Evolutionary conservation across 1,140 invertebrate species (phyloP).

Genomic region (Drosophila lini): DNA sequence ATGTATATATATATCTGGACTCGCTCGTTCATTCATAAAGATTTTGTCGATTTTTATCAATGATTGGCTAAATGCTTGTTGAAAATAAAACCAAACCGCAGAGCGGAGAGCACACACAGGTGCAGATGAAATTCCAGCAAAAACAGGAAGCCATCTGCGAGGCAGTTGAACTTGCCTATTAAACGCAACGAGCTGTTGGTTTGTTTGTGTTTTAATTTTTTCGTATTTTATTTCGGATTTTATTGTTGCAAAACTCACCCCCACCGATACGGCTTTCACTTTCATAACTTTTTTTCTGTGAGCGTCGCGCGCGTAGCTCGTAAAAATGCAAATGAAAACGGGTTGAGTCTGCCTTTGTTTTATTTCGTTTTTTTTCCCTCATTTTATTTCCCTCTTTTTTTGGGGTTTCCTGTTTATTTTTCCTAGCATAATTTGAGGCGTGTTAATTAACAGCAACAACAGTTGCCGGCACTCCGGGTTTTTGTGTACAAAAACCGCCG

Average conservation of each 20-base stretch:
- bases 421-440: constrained; percentile 68
- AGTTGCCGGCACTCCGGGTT: neutral
- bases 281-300: constrained; percentile 64
- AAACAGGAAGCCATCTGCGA: constrained; percentile 28
- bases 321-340: constrained; percentile 73
- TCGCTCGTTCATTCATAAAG: constrained; percentile 72
- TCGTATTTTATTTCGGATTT: constrained; percentile 65
- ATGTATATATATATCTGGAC: constrained; percentile 7
- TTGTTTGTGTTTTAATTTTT: constrained; percentile 62
- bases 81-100: constrained; percentile 63
- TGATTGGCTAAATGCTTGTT: constrained; percentile 78
- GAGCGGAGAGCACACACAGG: constrained; percentile 27
- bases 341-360: constrained; percentile 26
- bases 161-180: constrained; percentile 31
- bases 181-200: constrained; percentile 32
- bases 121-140: constrained; percentile 42
- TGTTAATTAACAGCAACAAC: constrained; percentile 49
- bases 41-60: constrained; percentile 80
- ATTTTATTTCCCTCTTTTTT: constrained; percentile 13
- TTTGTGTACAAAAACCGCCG: constrained; percentile 21
- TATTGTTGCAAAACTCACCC: constrained; percentile 31
- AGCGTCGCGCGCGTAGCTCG: constrained; percentile 14
- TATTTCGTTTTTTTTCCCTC: constrained; percentile 17
- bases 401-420: constrained; percentile 43
- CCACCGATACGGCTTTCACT: constrained; percentile 61